Conservation (phyloP, 2,888 invertebrate species). For the Tyria jacobaeae region DNA sequence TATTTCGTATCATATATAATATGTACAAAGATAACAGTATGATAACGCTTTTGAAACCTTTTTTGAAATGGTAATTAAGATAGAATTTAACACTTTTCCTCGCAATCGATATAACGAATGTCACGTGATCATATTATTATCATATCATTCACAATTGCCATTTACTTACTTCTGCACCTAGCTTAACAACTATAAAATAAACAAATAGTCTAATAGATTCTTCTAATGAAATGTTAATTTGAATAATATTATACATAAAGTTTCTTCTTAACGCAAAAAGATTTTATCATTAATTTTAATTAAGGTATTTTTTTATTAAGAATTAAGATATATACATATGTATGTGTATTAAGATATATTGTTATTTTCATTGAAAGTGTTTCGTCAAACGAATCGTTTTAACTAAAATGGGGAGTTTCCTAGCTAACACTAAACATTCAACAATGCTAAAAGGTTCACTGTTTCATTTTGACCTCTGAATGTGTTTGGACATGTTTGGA, state of each 20-base stretch:
- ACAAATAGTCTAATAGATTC: too few relatives aligned
- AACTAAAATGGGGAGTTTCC: too few relatives aligned
- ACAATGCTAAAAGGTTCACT: too few relatives aligned
- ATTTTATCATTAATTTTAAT: background rate
- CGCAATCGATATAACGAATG: background rate
- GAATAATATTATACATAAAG: background rate
- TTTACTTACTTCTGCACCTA: background rate
- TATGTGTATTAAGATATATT: too few relatives aligned
- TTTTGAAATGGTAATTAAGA: background rate
- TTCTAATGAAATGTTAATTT: background rate
- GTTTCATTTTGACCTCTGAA: background rate
- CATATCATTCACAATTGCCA: background rate
- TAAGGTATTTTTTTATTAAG: background rate
- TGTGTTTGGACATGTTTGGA: background rate
- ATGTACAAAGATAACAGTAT: background rate
- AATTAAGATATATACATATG: background rate
- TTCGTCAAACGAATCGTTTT: too few relatives aligned
- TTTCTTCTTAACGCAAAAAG: background rate
- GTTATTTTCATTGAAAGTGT: too few relatives aligned
- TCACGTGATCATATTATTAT: background rate
- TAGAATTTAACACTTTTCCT: background rate
- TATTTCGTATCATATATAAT: conserved; percentile 16
- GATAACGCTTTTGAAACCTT: background rate
- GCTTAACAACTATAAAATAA: too few relatives aligned
- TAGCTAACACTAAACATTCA: too few relatives aligned